Evolutionary conservation across 2,113 vertebrate genomes (phyloP), one percentile per base, ranked within the genome.

Genomic region (Hippocampus barbouri): DNA sequence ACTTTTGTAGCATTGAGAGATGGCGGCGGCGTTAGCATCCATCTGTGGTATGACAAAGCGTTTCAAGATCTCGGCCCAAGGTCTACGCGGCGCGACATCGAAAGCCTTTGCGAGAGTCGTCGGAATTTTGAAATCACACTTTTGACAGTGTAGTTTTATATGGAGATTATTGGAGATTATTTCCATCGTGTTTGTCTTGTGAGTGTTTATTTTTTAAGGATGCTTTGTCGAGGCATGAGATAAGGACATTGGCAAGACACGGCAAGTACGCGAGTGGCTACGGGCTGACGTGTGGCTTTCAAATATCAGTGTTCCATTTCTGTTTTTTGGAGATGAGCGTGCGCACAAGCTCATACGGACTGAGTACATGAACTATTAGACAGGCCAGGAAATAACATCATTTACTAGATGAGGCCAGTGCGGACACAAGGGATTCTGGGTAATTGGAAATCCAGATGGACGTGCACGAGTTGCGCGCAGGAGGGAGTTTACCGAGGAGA

Each of bases 381-480:
- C 80, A 85, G 83, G 78, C 81, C 82, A 86, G 89, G 86, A 90
- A 90, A 89, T 84, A 87, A 87, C 86, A 88, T 81, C 72, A 75
- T 86, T 88, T 77, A 83, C 73, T 64, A 62, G 72, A 84, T 41
- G 66, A 68, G 2, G 78, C 59, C 45, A 60, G 74, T 59, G 66
- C 76, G 78, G 81, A 83, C 87, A 87, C 85, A 69, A 60, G 85
- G 86, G 89, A 87, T 85, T 86, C 74, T 83, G 87, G 85, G 86
- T 89, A 89, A 91, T 88, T 89, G 88, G 81, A 88, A 88, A 89
- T 89, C 87, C 88, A 89, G 88, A 91, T 89, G 89, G 85, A 86
- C 79, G 72, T 72, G 83, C 87, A 89, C 83, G 87, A 79, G 79
- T 77, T 86, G 84, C 83, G 77, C 77, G 80, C 81, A 85, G 76